A percentile compares a stretch with the other conserved stretches of the same genome.
Evolutionary conservation across 1,140 invertebrate species (phyloP).

Genomic region (Caerostris extrusa): DNA sequence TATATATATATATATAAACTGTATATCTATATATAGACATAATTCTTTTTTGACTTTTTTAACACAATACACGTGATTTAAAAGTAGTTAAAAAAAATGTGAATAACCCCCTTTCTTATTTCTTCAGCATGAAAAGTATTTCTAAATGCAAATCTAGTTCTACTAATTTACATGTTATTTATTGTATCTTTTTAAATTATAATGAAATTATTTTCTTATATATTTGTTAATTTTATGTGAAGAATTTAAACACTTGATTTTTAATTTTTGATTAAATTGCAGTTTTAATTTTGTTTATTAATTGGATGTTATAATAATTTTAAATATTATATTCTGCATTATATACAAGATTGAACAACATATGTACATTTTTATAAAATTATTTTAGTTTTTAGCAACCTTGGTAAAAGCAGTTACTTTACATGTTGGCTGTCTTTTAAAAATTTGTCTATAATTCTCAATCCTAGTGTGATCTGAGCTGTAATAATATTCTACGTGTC

Average conservation of each 20-base stretch:
- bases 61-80: not conserved
- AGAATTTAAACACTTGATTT: not conserved
- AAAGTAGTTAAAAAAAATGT: not conserved
- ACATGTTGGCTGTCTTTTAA: not conserved
- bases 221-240: not conserved
- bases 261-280: not conserved
- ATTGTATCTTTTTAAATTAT: not conserved
- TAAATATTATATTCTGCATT: not conserved
- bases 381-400: not conserved
- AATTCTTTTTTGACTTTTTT: conserved; percentile 18
- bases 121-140: too few relatives aligned
- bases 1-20: not conserved
- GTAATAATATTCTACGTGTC: conserved; percentile 42
- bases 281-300: not conserved
- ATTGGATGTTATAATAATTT: not conserved
- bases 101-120: too few relatives aligned
- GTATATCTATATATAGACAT: conserved; percentile 24
- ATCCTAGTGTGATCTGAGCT: not conserved
- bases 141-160: too few relatives aligned
- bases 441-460: not conserved
- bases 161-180: not conserved
- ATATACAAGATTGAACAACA: not conserved
- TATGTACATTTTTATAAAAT: not conserved
- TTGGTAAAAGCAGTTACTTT: not conserved
- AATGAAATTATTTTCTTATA: too few relatives aligned